These are phyloP conservation scores for Cephus spinipes DNA, from an alignment of 2,888 invertebrate species.

Conservation along the genomic window DNA sequence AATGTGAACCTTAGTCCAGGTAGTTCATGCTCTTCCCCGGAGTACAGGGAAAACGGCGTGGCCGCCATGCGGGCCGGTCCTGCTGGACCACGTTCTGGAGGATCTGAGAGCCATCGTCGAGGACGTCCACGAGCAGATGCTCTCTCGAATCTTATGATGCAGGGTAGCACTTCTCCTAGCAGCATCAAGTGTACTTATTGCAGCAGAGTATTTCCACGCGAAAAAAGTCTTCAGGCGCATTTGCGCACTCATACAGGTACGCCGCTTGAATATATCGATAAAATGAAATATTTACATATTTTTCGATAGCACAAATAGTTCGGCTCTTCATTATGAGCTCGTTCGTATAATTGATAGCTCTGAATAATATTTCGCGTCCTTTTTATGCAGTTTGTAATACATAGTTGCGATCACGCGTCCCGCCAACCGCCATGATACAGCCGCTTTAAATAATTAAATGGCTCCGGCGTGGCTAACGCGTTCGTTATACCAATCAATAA, in stretches of 20 bases:
- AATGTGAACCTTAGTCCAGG: constrained; percentile 65
- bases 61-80: constrained; percentile 33
- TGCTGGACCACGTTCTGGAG: constrained; percentile 37
- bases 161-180: constrained; percentile 77
- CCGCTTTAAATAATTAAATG: constrained; percentile 55
- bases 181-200: constrained; percentile 79
- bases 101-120: constrained; percentile 67
- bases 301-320: not conserved
- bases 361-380: not conserved
- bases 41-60: constrained; percentile 49
- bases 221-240: constrained; percentile 80
- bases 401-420: constrained; percentile 45
- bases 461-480: constrained; percentile 4
- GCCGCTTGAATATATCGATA: not conserved
- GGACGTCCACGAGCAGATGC: constrained; percentile 80
- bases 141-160: constrained; percentile 75
- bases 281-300: not conserved
- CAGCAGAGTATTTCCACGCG: constrained; percentile 79
- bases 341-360: constrained; percentile 1
- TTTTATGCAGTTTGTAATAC: constrained; percentile 21
- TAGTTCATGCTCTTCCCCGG: constrained; percentile 65
- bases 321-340: not conserved
- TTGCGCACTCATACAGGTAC: constrained; percentile 74
- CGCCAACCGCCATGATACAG: constrained; percentile 60
- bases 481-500: not conserved